phyloP scores from a whole-genome alignment of 2,113 vertebrate genomes.

The Perca flavescens region DNA sequence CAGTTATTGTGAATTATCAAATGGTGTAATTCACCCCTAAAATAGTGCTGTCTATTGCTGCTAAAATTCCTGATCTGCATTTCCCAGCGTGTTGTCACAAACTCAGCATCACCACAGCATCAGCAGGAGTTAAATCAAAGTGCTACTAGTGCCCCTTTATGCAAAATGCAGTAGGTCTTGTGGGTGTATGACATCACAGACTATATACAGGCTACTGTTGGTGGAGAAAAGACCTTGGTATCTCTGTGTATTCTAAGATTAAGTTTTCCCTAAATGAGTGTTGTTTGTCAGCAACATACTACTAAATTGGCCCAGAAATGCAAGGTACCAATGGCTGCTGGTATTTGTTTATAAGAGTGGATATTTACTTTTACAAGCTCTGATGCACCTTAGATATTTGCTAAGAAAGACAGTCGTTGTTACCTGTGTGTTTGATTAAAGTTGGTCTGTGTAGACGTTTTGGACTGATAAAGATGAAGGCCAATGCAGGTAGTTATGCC shows the following conservation, averaged over 20 bases:
- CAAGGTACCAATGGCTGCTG: no score
- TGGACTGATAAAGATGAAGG: neutral
- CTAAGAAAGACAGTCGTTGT: neutral
- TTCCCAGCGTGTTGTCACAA: neutral
- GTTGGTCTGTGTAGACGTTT: neutral
- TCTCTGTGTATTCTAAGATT: neutral
- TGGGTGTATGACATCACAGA: neutral
- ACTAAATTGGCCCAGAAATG: neutral
- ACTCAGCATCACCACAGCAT: neutral
- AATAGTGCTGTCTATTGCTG: neutral
- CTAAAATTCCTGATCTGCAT: neutral
- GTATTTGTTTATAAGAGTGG: neutral
- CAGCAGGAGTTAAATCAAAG: neutral
- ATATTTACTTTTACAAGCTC: constrained; percentile 16
- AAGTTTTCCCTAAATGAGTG: neutral
- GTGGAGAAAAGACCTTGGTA: neutral
- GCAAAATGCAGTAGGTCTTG: neutral
- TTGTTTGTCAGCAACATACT: neutral
- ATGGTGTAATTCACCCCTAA: constrained; percentile 1
- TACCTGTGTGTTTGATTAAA: neutral
- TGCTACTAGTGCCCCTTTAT: no score
- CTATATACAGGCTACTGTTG: neutral
- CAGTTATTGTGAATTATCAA: constrained; percentile 2
- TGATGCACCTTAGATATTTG: constrained; percentile 39
- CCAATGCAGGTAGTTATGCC: constrained; percentile 4